A percentile compares a stretch with the other conserved stretches of the same genome.
These are phyloP conservation scores for Mesocricetus auratus DNA, from an alignment of 2,113 vertebrate species.

Conservation along the genomic window DNA sequence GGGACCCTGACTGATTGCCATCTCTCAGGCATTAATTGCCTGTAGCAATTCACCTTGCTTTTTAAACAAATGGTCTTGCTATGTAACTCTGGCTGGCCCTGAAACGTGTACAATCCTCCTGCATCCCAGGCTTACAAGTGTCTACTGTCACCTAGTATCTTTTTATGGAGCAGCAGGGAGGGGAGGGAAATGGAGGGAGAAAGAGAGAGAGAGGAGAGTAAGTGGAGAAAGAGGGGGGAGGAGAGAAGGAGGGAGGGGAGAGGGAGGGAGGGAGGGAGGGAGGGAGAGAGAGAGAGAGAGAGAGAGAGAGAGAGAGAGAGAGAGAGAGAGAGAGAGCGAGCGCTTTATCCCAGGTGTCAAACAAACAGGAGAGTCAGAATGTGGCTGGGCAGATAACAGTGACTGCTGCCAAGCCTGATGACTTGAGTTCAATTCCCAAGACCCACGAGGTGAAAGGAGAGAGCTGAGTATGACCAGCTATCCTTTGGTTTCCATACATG, in stretches of 20 bases:
- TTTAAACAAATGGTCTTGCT: background rate
- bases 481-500: background rate
- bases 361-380: background rate
- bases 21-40: background rate
- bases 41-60: background rate
- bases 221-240: background rate
- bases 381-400: background rate
- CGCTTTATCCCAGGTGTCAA: background rate
- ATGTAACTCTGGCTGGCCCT: background rate
- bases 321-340: background rate
- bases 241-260: background rate
- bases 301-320: background rate
- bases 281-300: background rate
- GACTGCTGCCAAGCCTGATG: background rate
- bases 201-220: background rate
- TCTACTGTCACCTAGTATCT: background rate
- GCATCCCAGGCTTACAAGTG: background rate
- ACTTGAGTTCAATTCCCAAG: background rate
- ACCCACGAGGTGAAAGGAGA: background rate
- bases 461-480: background rate
- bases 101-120: background rate
- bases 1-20: background rate
- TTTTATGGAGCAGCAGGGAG: background rate
- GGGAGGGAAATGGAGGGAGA: too few relatives aligned
- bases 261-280: background rate